phyloP scores from a whole-genome alignment of 2,888 invertebrate species.

The Dasypogon diadema region DNA sequence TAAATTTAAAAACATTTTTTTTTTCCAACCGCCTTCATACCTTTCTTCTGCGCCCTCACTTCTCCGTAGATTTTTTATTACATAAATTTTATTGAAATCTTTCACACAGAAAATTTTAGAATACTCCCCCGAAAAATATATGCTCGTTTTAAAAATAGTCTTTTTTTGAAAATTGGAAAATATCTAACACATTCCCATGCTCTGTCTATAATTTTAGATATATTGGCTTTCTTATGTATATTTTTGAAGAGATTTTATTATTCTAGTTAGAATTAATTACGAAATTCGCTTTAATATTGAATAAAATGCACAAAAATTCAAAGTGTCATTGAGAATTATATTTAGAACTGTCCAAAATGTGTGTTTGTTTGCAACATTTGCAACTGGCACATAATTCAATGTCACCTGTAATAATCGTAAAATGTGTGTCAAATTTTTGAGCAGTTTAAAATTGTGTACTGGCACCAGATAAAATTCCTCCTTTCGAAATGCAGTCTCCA shows the following conservation, averaged over 20 bases:
- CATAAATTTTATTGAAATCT: conserved; percentile 51
- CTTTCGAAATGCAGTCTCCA: too few species aligned
- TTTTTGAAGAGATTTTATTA: not conserved
- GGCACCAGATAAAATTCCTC: too few species aligned
- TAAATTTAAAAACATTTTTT: conserved; percentile 49
- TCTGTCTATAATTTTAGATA: not conserved
- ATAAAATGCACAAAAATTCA: not conserved
- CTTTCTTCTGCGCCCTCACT: conserved; percentile 38
- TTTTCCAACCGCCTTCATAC: conserved; percentile 31
- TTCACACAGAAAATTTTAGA: conserved; percentile 18
- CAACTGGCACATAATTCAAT: not conserved
- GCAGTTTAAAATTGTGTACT: too few species aligned
- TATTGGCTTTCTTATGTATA: not conserved
- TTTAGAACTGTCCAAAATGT: not conserved
- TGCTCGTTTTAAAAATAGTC: conserved; percentile 48
- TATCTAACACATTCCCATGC: not conserved
- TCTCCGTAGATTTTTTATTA: conserved; percentile 45
- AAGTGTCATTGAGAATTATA: not conserved
- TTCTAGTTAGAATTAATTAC: not conserved
- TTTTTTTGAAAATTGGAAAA: conserved; percentile 23
- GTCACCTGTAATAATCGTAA: not conserved
- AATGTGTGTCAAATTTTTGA: not conserved
- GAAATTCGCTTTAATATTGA: not conserved
- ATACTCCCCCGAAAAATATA: conserved; percentile 15
- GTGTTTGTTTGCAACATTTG: not conserved